Base-by-base conservation (phyloP, 2,888 invertebrate species). In the Autographa pulchrina region DNA sequence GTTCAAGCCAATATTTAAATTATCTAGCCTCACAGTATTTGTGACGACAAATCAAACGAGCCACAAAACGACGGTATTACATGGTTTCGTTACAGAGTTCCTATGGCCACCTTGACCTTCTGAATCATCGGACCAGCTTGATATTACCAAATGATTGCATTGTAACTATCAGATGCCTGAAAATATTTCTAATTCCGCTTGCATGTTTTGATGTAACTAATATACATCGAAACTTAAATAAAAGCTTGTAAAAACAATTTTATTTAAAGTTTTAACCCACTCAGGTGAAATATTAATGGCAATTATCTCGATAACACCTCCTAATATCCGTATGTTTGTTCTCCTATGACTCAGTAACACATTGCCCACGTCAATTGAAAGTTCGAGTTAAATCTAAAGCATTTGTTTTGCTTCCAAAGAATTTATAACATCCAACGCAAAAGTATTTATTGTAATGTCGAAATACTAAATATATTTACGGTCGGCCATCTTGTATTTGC, bases 371-470 rank as follows among this genome's bases (percentile, higher is more conserved):
- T 68, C 59, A 69, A 70, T 52, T 56, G 62, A 60, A 62, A 48
- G 59, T 77, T 35, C 32, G 41, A 56, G 20, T 69, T 38, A 73
- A 78, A 78, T 72, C 65, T 65, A 35, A 63, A 68, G 11, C 20
- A 67, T 77, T 65, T 70, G 70, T 71, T 72, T 67, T 56, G 18
- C 66, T 70, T 68, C 35, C 18, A 59, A 65, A 69, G 65, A 76
- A 80, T 81, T 72, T 72, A 80, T 81, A 66, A 72, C 79, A 65
- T 63, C 74, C 81, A 65, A 77, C 70, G 72, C 68, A 32, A 70
- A 72, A 56, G 62, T 69, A 68, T 70, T 65, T 68, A 80, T 72
- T 80, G 65, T 68, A 77, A 72, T 68, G 80, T 76, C 72, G 77
- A 77, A 60, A 58, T 64, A 41, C 63, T 61, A 31, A 14, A 72